Percentiles rank a stretch among this genome's conserved stretches.
Evolutionary conservation across 2,113 vertebrate species (phyloP).

Genomic region (Pachyramphus minor): DNA sequence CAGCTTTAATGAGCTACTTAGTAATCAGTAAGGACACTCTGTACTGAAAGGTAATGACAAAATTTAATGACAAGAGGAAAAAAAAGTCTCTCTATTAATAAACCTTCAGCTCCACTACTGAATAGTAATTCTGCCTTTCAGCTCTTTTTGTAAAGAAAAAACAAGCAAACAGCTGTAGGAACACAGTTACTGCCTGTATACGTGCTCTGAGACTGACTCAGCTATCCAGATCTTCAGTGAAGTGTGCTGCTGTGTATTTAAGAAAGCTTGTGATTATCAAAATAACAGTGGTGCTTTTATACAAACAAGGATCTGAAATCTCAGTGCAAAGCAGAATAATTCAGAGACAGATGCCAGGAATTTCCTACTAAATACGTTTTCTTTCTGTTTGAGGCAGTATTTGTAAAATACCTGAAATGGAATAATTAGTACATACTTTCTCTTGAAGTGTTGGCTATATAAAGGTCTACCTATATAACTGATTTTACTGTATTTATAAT

Average conservation of each 20-base stretch:
- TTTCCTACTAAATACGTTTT: neutral
- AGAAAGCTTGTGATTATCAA: neutral
- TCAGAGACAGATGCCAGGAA: neutral
- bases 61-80: neutral
- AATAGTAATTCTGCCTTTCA: slow-evolving; percentile 11
- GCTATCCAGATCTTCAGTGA: neutral
- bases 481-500: neutral
- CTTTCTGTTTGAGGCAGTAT: neutral
- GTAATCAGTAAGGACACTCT: neutral
- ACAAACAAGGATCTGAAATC: neutral
- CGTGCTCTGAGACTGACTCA: neutral
- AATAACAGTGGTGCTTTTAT: neutral
- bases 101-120: neutral
- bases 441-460: neutral
- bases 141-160: neutral
- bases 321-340: neutral
- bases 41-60: neutral
- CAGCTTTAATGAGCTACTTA: slow-evolving; percentile 31
- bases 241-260: neutral
- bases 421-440: neutral
- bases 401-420: neutral
- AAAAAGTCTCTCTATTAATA: neutral
- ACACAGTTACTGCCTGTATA: neutral
- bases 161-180: slow-evolving; percentile 13
- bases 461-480: neutral